Conservation (phyloP, 2,888 invertebrate genomes). For the Agelastica alni region DNA sequence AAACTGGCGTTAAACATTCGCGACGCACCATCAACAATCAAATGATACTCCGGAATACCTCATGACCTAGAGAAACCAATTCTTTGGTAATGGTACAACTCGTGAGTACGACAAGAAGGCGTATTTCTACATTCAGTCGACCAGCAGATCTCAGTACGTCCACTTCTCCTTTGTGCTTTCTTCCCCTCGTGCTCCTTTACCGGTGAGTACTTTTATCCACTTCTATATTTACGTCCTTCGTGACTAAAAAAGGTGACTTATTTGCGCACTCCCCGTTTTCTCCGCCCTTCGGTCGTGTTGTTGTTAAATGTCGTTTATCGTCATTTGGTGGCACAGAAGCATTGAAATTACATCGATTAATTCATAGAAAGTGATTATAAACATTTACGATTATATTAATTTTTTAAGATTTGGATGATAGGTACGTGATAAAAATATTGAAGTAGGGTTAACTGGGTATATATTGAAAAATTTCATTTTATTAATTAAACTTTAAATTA, state of each 20-base stretch:
- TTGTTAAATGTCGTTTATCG: background rate
- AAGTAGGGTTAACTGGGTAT: too few species aligned
- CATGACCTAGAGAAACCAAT: constrained; percentile 52
- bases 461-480: too few species aligned
- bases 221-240: constrained; percentile 12
- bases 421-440: too few species aligned
- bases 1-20: constrained; percentile 22
- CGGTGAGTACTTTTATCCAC: constrained; percentile 38
- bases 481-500: too few species aligned
- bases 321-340: constrained; percentile 7
- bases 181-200: constrained; percentile 43
- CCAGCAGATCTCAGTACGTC: constrained; percentile 50
- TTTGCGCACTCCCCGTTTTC: constrained; percentile 36
- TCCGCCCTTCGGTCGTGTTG: constrained; percentile 6
- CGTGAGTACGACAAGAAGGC: constrained; percentile 47
- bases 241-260: constrained; percentile 31
- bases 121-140: constrained; percentile 48
- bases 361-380: constrained; percentile 1
- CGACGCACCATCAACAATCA: constrained; percentile 36
- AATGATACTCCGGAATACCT: constrained; percentile 47
- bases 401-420: too few species aligned
- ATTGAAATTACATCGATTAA: background rate
- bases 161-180: constrained; percentile 45
- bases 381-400: background rate
- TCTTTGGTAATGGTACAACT: constrained; percentile 47